Evolutionary conservation across 2,797 vertebrate species (phyloP).

Genomic region (Coccyzus lansbergi): DNA sequence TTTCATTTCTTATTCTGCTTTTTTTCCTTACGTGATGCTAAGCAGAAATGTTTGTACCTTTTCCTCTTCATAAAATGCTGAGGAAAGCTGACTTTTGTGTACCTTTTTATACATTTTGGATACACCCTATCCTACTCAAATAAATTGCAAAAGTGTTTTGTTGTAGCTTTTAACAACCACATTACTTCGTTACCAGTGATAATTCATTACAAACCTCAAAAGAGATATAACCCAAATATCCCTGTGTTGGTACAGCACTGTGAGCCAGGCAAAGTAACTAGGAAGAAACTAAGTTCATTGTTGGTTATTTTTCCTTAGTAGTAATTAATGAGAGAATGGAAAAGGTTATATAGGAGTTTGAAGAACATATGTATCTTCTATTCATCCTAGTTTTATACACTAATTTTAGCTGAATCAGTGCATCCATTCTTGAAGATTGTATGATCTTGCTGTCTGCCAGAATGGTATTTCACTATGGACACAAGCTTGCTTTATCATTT

Average conservation of each 20-base stretch:
- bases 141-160: conserved; percentile 53
- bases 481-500: not conserved
- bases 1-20: not conserved
- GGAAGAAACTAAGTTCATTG: not conserved
- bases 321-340: not conserved
- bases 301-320: not conserved
- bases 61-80: not conserved
- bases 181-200: conserved; percentile 73
- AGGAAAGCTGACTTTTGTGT: conserved; percentile 23
- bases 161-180: conserved; percentile 69
- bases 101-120: not conserved
- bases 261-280: conserved; percentile 36
- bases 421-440: not conserved
- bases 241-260: not conserved
- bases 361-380: not conserved
- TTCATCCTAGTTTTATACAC: not conserved
- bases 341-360: not conserved
- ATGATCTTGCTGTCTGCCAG: not conserved
- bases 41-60: not conserved
- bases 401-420: not conserved
- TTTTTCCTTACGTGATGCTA: not conserved
- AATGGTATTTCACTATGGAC: not conserved
- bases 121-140: conserved; percentile 12
- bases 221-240: conserved; percentile 34
- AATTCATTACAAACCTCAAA: conserved; percentile 68